Base-by-base conservation (phyloP, 2,113 vertebrate genomes). In the Caranx melampygus region DNA sequence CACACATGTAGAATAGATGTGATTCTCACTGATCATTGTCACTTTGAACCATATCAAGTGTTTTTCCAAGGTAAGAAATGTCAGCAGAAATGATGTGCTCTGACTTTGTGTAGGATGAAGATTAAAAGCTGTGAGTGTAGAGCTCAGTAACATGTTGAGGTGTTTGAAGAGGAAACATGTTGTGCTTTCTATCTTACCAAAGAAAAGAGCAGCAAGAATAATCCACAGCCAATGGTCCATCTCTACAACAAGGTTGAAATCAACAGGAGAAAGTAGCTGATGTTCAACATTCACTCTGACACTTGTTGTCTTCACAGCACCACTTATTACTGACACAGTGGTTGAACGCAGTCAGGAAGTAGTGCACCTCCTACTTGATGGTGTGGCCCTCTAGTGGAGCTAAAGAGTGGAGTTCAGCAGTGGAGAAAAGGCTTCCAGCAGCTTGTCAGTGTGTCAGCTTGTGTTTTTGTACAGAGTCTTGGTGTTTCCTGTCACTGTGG, bases 351-450 rank as follows among this genome's bases (percentile, higher is more conserved):
- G 68, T 34, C 54, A 33, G 59, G 15, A 66, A 67, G 60, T 49
- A 58, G 51, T 35, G 58, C 67, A 45, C 37, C 49, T 18, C 67
- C 67, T 78, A 34, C 58, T 79, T n/a, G n/a, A 54, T 60, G 12
- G 58, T 64, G 79, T 60, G 3, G 15, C 78, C 63, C 70, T 61
- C 70, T 80, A 57, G 77, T 79, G 77, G 76, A 78, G 58, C 16
- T 61, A 33, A 21, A 55, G 33, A 33, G 42, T 10, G 40, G 26
- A 34, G 44, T 47, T 47, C 35, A 40, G 2, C 6, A 20, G 18
- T 51, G 49, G 16, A 18, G 7, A 20, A 51, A 51, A 51, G 49
- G 49, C 49, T 51, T 51, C 18, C 18, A 51, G 49, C 26, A 26
- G 26, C 26, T 26, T 26, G 26, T 51, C 49, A 51, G 49, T 51